Evolutionary conservation across 2,888 invertebrate species (phyloP).

Genomic region (Phasia obesa): DNA sequence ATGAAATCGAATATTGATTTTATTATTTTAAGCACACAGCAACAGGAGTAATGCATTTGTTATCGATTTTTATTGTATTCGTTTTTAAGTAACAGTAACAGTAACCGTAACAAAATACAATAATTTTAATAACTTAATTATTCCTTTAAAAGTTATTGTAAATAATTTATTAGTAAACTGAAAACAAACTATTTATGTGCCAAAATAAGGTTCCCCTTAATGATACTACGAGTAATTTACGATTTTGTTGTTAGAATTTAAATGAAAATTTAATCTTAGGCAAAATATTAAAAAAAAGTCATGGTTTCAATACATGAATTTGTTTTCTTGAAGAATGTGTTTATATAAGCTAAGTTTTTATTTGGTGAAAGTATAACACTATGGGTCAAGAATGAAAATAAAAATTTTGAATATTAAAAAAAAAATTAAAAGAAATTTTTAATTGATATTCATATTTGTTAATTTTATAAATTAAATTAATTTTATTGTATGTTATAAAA

Average conservation of each 20-base stretch:
- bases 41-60: slow-evolving; percentile 59
- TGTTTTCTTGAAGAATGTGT: slow-evolving; percentile 24
- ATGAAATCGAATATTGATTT: not conserved
- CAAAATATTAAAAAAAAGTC: slow-evolving; percentile 66
- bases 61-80: slow-evolving; percentile 54
- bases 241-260: not conserved
- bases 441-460: too few relatives aligned
- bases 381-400: too few relatives aligned
- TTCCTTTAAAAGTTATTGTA: slow-evolving; percentile 18
- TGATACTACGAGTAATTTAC: slow-evolving; percentile 57
- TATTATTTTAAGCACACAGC: slow-evolving; percentile 2
- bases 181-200: slow-evolving; percentile 74
- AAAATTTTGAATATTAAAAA: too few relatives aligned
- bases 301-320: slow-evolving; percentile 71
- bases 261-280: not conserved
- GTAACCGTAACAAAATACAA: slow-evolving; percentile 32
- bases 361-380: too few relatives aligned
- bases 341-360: too few relatives aligned
- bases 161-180: not conserved
- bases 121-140: slow-evolving; percentile 27
- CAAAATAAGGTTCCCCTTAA: slow-evolving; percentile 75
- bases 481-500: too few relatives aligned
- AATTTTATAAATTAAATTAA: too few relatives aligned
- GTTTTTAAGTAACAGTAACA: slow-evolving; percentile 38
- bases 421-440: too few relatives aligned